Base-by-base conservation (phyloP, 1,140 invertebrate genomes). In the Dreissena rostriformis region DNA sequence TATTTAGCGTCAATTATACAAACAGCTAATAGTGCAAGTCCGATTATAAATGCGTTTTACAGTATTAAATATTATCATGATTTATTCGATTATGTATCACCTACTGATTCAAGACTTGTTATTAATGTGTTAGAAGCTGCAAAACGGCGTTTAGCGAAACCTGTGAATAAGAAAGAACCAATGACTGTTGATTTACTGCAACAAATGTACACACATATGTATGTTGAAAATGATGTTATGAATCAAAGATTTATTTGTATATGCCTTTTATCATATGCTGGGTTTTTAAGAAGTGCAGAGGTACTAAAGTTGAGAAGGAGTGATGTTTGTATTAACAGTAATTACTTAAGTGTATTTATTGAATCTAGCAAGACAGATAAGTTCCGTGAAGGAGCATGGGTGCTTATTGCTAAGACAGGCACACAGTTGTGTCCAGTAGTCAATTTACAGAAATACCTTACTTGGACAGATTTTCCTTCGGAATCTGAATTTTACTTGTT, bases 201-300 rank as follows among this genome's bases (percentile, higher is more conserved):
- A 7, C 19, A 24, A 39, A 61, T 85, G 24, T 80, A 26, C 72
- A 11, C 26, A 17, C 15, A 26, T 39, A 19, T 73, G 22, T 77
- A 66, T 71, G 63, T 19, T 8, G 53, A 74, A 5, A 57, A 74
- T 24, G 28, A 73, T 29, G 10, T 66, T 14, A 70, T 63, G 19
- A 73, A 63, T 74, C 80, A 74, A 55, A 26, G 80, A 49, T 28
- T 67, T 67, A 82, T 82, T 66, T 82, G 80, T 74, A 72, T 72
- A n/a, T 74, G 70, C 52, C 39, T 82, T 24, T 15, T 72, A 15
- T n/a, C 28, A 51, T 82, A 53, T 67, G 71, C 61, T 67, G 80
- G 61, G 17, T 26, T 81, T 63, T 66, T 7, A 68, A 17, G 22
- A 39, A 68, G 29, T 63, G 15, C 57, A 5, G 74, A 76, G 26